phyloP scores from a whole-genome alignment of 2,113 vertebrate species.

The Triplophysa rosa region DNA sequence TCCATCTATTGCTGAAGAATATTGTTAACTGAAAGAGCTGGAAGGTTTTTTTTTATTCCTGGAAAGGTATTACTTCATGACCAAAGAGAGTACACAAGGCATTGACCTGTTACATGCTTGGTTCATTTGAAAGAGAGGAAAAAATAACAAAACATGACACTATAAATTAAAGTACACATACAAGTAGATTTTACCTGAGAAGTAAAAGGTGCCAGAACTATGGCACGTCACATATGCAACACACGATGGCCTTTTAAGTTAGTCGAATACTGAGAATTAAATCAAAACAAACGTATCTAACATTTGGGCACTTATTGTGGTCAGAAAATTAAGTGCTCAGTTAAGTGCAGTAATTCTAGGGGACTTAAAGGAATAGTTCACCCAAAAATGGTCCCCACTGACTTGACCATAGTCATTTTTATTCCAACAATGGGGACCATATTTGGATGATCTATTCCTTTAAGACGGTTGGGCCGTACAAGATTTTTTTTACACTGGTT shows the following conservation, averaged over 20 bases:
- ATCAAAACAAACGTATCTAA: slow-evolving; percentile 3
- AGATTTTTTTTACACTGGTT: background rate
- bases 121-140: slow-evolving; percentile 5
- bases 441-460: no score
- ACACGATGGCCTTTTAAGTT: slow-evolving; percentile 24
- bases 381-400: no score
- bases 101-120: slow-evolving; percentile 25
- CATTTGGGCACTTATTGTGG: slow-evolving; percentile 15
- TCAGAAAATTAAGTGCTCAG: slow-evolving; percentile 9
- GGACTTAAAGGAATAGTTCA: background rate
- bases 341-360: slow-evolving; percentile 16
- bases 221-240: slow-evolving; percentile 38
- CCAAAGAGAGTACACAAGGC: slow-evolving; percentile 21
- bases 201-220: slow-evolving; percentile 36
- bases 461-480: slow-evolving; percentile 19
- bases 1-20: slow-evolving; percentile 36
- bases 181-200: slow-evolving; percentile 52
- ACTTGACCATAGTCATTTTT: no score
- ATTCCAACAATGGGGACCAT: no score
- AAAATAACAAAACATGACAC: slow-evolving; percentile 1
- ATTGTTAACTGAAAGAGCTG: background rate
- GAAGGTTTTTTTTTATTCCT: background rate
- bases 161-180: slow-evolving; percentile 43
- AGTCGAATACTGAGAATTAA: slow-evolving; percentile 22
- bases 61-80: slow-evolving; percentile 8